Base-by-base conservation (phyloP, 2,888 invertebrate genomes). In the Melanchra persicariae region DNA sequence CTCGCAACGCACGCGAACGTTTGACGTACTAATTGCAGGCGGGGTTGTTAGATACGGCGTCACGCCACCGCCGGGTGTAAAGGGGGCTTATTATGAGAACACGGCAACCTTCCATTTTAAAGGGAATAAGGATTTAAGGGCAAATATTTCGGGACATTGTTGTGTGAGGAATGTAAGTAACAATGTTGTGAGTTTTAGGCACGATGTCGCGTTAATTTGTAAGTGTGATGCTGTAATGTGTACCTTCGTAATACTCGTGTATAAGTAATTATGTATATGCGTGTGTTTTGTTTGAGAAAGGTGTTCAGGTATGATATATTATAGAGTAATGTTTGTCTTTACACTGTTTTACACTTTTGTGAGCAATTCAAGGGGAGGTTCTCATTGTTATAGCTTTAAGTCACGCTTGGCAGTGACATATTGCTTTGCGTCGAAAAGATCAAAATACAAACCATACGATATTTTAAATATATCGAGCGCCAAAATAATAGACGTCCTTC, bases 1-100 rank as follows among this genome's bases (percentile, higher is more conserved):
- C 89, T 90, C 84, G 91, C 87, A 87, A 89, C 90, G 90, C 93
- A 94, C 95, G 93, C 94, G 90, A 93, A 83, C 88, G 69, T 88
- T 87, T 91, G 91, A 91, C 92, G 89, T 84, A 84, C 88, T 93
- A 93, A 92, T 93, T 93, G 91, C 89, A 87, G 87, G 85, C 85
- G 85, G 84, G 86, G 87, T 81, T 84, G 85, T 85, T 84, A 87
- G 88, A 89, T 88, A 90, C 79, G 79, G 86, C 80, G 86, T 85
- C 90, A 90, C 90, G 91, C 84, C 88, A 90, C 79, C 79, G 70
- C 66, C 64, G 74, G 7, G 77, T 74, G 78, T 75, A 86, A 83
- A 86, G 52, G 61, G 75, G 82, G 77, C 87, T 85, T 88, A 89
- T 86, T 89, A 88, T 70, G 66, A 74, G 63, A 71, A 73, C 74